Base-by-base conservation (phyloP, 2,113 vertebrate genomes). In the Lota lota region DNA sequence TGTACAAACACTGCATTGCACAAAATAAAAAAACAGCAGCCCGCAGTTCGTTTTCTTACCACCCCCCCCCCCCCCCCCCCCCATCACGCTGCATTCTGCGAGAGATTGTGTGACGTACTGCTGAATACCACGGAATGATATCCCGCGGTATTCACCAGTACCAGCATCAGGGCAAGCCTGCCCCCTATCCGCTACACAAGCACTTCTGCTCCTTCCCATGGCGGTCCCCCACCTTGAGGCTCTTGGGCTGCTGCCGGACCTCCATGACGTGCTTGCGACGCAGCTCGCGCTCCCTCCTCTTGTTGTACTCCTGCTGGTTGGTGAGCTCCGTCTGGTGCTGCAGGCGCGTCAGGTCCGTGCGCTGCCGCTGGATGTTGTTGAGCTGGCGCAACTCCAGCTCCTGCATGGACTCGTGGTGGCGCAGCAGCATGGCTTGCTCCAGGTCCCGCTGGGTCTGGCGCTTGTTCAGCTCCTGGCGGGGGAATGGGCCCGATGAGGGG, bases 301-400 rank as follows among this genome's bases (percentile, higher is more conserved):
- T 99, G 90, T 99, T 99, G 89, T 99, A 99, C 19, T 99, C 97
- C 87, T 97, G 93, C 92, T 99, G 97, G 90, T 99, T 99, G 87
- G 95, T 97, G 81, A 99, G 97, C 89, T 99, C 97, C 0, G 96
- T 99, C 87, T 98, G 96, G 92, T 99, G 97, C 89, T 99, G 97
- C 72, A 97, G 90, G 22, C 95, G 93, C 80, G 94, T 99, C 82
- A 99, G 94, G 83, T 99, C 97, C 1, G 93, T 94, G 79, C 97
- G 93, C 83, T 95, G 98, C 85, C 93, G 95, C 88, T 99, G 97
- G 90, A 99, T 95, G 87, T 90, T 96, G 79, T 93, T 94, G 79
- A 99, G 93, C 87, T 99, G 97, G 77, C 97, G 94, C 88, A 98
- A 98, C 90, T 99, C 97, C 87, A 99, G 91, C 84, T 99, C 97